A percentile compares a stretch with the other conserved stretches of the same genome.
Conservation (phyloP, 2,113 vertebrate genomes). For the Cyprinus carpio region DNA sequence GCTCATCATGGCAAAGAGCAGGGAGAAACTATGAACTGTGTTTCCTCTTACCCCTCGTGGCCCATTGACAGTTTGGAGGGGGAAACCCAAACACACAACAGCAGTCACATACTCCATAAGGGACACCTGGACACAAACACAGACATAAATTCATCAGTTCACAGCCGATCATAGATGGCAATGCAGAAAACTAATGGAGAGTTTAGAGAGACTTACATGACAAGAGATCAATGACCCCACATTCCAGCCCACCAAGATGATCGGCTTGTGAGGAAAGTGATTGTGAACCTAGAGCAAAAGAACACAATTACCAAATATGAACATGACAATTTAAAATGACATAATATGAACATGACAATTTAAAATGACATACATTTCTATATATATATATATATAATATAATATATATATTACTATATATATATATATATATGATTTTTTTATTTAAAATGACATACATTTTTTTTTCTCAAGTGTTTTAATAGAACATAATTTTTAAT, state of each 20-base stretch:
- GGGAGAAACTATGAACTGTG: neutral
- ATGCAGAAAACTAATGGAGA: neutral
- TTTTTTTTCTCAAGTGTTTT: too few relatives aligned
- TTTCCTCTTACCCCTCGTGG: slow-evolving; percentile 86
- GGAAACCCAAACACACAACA: slow-evolving; percentile 94
- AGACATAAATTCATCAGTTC: neutral
- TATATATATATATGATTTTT: too few relatives aligned
- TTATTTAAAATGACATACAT: too few relatives aligned
- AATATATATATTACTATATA: too few relatives aligned
- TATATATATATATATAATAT: too few relatives aligned
- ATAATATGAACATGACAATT: neutral
- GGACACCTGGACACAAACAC: slow-evolving; percentile 79
- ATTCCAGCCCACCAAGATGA: slow-evolving; percentile 95
- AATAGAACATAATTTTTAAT: too few relatives aligned
- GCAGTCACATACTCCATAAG: slow-evolving; percentile 94
- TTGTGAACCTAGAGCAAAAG: slow-evolving; percentile 83
- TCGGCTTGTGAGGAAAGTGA: slow-evolving; percentile 94
- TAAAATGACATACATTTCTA: neutral
- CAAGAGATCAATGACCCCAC: slow-evolving; percentile 93
- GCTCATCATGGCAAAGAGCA: neutral
- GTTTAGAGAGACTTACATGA: slow-evolving; percentile 80
- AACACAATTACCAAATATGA: neutral
- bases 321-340: too few relatives aligned
- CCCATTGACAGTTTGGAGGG: slow-evolving; percentile 88
- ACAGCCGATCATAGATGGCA: neutral